Evolutionary conservation across 2,888 invertebrate species (phyloP), one percentile per base, ranked within the genome.

Genomic region (Pammene aurita): DNA sequence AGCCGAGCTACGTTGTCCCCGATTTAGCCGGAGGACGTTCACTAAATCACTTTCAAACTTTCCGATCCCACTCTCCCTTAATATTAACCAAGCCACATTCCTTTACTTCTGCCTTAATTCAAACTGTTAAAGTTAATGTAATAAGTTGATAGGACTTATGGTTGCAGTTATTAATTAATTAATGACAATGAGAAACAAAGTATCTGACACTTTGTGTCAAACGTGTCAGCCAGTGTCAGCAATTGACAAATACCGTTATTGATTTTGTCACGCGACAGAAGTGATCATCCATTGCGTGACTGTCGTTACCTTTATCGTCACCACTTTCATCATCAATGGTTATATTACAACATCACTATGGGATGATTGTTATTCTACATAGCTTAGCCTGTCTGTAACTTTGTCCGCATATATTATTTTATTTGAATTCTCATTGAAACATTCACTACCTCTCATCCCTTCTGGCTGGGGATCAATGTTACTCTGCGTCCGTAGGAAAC

Each of bases 41-140:
- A 57, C 57, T 26, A 42, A 58, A 26, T 7, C 44, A 26, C 18
- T 57, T 57, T 57, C 57, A 44, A 58, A 58, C 44, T 58, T 58
- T 58, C 58, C 14, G 26, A 44, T 42, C 42, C 42, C n/a, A 6
- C 34, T 34, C 44, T 58, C 58, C 26, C 9, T 58, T 44, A 9
- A 58, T 44, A 58, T 42, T 18, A 7, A 26, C 11, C 50, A 50
- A 11, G 16, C 16, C 18, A 50, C 50, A 13, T 5, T 26, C 11
- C 50, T 7, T 11, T 26, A 18, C 10, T 18, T 50, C 11, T 50
- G n/a, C 18, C 48, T 16, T 5, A 42, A 42, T 42, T 50, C 11
- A 16, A 6, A 50, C 9, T 11, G 7, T 11, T 50, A 9, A 6
- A 50, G 16, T 16, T 26, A 11, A 11, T 18, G 18, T 16, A 48